A percentile compares a stretch with the other conserved stretches of the same genome.
Evolutionary conservation across 2,797 vertebrate species (phyloP).

Genomic region (Ceyx erithaca): DNA sequence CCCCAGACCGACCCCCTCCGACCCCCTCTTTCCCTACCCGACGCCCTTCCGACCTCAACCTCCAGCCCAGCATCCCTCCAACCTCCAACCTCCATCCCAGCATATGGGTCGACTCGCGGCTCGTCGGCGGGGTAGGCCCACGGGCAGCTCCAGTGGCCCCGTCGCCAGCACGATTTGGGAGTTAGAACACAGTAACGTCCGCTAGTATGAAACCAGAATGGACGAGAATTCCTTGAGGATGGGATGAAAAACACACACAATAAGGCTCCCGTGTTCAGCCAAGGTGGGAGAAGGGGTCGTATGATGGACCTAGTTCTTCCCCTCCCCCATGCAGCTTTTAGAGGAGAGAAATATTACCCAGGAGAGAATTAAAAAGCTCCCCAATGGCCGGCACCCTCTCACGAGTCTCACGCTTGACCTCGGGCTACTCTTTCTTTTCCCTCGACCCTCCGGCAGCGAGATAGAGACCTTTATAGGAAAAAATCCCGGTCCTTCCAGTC

Average conservation of each 20-base stretch:
- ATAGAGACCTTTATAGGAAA: neutral
- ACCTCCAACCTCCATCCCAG: too few species aligned
- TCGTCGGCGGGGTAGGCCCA: neutral
- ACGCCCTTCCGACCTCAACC: too few species aligned
- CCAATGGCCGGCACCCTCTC: neutral
- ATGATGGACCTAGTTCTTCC: neutral
- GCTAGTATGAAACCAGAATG: neutral
- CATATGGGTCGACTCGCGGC: neutral
- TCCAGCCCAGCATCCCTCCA: too few species aligned
- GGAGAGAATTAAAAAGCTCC: neutral
- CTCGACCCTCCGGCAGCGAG: neutral
- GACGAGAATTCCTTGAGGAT: neutral
- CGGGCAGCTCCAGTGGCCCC: neutral
- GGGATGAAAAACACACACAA: neutral
- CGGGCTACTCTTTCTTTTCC: neutral
- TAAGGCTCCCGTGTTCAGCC: neutral
- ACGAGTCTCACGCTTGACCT: neutral
- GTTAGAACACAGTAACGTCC: neutral
- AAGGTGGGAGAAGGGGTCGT: neutral
- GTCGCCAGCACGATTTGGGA: neutral
- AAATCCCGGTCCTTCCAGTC: neutral
- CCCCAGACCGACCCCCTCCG: too few species aligned
- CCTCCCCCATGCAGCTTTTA: neutral
- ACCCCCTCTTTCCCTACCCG: too few species aligned
- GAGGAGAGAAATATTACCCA: neutral